phyloP scores from a whole-genome alignment of 2,113 vertebrate genomes.

The Eulacestoma nigropectus region DNA sequence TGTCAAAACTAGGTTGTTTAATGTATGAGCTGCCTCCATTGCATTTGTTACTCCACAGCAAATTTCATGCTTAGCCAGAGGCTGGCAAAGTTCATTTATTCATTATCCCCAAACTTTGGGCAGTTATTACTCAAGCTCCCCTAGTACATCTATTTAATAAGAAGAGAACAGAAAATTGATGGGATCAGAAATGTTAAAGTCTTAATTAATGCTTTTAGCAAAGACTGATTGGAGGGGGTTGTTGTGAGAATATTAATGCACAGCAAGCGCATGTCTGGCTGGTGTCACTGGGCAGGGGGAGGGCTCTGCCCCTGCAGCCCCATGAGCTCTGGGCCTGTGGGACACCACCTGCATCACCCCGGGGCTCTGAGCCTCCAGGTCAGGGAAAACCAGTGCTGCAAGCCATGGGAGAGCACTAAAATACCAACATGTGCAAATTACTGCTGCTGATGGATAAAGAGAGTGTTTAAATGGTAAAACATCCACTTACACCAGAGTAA shows the following conservation, averaged over 20 bases:
- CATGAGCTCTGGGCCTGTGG: neutral
- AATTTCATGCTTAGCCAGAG: conserved; percentile 56
- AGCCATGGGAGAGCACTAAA: neutral
- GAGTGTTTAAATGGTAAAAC: neutral
- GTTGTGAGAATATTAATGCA: conserved; percentile 46
- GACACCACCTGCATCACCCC: neutral
- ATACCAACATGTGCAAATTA: neutral
- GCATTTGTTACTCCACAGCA: conserved; percentile 20
- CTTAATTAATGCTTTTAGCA: conserved; percentile 65
- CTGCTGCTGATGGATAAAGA: neutral
- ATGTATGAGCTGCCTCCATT: neutral
- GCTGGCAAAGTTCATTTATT: conserved; percentile 55
- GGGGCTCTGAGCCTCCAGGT: neutral
- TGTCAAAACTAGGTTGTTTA: conserved; percentile 4
- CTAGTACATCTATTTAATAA: conserved; percentile 41
- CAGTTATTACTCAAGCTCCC: conserved; percentile 1
- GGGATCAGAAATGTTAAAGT: conserved; percentile 61
- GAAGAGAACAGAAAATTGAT: conserved; percentile 57
- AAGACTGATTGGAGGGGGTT: neutral
- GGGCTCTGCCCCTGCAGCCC: neutral
- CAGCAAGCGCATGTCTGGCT: neutral
- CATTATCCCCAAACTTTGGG: conserved; percentile 27
- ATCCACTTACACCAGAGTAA: neutral
- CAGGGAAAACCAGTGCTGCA: neutral
- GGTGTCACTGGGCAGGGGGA: neutral